These are phyloP conservation scores for Malurus splendens DNA, from an alignment of 2,797 vertebrate species.

Conservation along the genomic window DNA sequence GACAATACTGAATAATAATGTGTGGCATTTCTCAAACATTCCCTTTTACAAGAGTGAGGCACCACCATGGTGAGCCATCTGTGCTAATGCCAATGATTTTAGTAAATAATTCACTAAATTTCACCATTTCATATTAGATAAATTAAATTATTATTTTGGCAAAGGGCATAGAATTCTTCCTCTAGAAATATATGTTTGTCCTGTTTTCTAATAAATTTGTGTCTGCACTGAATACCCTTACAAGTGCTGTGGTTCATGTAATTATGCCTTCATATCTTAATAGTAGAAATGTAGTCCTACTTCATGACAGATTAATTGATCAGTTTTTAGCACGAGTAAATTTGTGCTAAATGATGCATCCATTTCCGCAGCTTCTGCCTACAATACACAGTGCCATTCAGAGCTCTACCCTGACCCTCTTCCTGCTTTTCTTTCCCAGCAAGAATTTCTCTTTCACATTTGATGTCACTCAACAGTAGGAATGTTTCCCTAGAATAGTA, in stretches of 20 bases:
- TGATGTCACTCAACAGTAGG: not conserved
- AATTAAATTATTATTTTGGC: slow-evolving; percentile 42
- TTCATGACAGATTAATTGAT: not conserved
- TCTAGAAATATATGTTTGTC: slow-evolving; percentile 40
- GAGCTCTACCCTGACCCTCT: not conserved
- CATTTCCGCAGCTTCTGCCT: not conserved
- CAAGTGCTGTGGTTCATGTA: slow-evolving; percentile 33
- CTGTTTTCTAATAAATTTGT: slow-evolving; percentile 57
- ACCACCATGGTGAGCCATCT: slow-evolving; percentile 46
- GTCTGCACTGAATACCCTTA: slow-evolving; percentile 26
- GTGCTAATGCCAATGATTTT: slow-evolving; percentile 23
- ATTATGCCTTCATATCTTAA: slow-evolving; percentile 42
- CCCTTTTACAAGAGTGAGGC: not conserved
- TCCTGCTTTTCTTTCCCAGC: not conserved
- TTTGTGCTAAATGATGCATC: not conserved
- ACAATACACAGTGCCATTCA: not conserved
- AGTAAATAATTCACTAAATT: slow-evolving; percentile 53
- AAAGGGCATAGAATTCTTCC: not conserved
- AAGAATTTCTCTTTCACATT: not conserved
- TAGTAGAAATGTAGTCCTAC: not conserved
- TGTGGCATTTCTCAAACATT: slow-evolving; percentile 17
- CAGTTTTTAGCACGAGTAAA: slow-evolving; percentile 16
- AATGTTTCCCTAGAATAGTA: not conserved
- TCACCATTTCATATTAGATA: slow-evolving; percentile 23
- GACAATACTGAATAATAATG: not conserved